Conservation (phyloP, 2,888 invertebrate species). For the Tridacna gigas region DNA sequence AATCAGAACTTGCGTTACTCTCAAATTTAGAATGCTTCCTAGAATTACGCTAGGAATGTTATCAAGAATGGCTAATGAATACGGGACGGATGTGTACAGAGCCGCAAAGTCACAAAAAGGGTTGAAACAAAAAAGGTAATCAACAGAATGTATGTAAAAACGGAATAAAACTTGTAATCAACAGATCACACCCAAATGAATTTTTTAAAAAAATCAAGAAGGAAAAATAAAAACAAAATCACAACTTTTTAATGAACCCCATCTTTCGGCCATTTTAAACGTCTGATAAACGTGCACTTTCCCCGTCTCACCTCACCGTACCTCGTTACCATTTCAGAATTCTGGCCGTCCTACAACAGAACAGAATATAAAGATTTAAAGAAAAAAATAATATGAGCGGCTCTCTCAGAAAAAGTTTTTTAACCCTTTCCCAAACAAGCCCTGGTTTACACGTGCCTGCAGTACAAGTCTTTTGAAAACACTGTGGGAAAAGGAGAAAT, state of each 20-base stretch:
- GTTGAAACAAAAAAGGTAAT: background rate
- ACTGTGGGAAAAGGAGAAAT: too few relatives aligned
- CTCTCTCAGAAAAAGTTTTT: background rate
- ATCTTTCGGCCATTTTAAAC: conserved; percentile 69
- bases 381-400: background rate
- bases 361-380: background rate
- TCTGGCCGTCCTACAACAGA: conserved; percentile 49
- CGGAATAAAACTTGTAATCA: background rate
- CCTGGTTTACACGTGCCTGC: too few relatives aligned
- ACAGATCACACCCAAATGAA: too few relatives aligned
- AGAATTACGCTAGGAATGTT: too few relatives aligned
- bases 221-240: background rate
- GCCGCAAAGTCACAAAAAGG: too few relatives aligned
- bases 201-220: too few relatives aligned
- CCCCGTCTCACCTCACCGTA: conserved; percentile 59
- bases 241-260: conserved; percentile 3
- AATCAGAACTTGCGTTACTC: too few relatives aligned
- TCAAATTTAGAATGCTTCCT: too few relatives aligned
- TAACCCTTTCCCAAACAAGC: background rate
- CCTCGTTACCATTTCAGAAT: conserved; percentile 45
- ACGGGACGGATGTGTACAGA: too few relatives aligned
- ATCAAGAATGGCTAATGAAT: too few relatives aligned
- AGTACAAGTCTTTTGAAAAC: too few relatives aligned
- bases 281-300: conserved; percentile 60
- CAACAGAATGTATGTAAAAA: background rate